A percentile compares a stretch with the other conserved stretches of the same genome.
Conservation (phyloP, 2,797 vertebrate species). For the Ctenopoma kingsleyae region DNA sequence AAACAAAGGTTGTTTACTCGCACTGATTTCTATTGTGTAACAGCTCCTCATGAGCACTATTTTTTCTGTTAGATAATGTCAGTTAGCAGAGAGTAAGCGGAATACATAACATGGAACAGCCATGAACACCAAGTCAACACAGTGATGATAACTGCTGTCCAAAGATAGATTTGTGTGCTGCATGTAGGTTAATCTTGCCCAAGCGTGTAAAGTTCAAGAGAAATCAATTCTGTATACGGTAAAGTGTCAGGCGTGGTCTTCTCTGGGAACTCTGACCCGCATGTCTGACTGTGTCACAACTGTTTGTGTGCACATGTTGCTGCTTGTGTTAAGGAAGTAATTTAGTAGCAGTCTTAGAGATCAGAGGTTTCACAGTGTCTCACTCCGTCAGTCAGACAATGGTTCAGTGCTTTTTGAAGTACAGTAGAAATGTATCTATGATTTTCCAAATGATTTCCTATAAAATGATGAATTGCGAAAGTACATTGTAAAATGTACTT, state of each 20-base stretch:
- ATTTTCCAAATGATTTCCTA: background rate
- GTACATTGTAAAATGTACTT: background rate
- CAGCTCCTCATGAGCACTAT: conserved; percentile 27
- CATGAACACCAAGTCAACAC: conserved; percentile 31
- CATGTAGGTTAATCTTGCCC: conserved; percentile 64
- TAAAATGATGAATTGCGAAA: background rate
- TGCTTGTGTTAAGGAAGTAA: conserved; percentile 16
- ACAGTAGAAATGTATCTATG: background rate
- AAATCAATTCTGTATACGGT: conserved; percentile 56
- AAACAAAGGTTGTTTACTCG: conserved; percentile 57
- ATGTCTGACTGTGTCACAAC: conserved; percentile 33
- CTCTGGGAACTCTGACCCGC: conserved; percentile 55
- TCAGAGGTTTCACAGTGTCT: conserved; percentile 32
- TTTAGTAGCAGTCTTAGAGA: conserved; percentile 7
- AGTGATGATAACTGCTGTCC: conserved; percentile 50
- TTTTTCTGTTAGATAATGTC: conserved; percentile 51
- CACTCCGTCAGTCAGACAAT: conserved; percentile 11
- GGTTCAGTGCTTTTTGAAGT: background rate
- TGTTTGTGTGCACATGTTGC: conserved; percentile 11
- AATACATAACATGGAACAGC: conserved; percentile 29
- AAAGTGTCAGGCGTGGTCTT: conserved; percentile 52
- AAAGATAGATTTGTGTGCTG: conserved; percentile 46
- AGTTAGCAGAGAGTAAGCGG: conserved; percentile 38
- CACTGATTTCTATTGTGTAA: conserved; percentile 59
- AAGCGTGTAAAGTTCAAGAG: conserved; percentile 74